Evolutionary conservation across 2,888 invertebrate species (phyloP), one percentile per base, ranked within the genome.

Genomic region (Sinotaia quadrata): DNA sequence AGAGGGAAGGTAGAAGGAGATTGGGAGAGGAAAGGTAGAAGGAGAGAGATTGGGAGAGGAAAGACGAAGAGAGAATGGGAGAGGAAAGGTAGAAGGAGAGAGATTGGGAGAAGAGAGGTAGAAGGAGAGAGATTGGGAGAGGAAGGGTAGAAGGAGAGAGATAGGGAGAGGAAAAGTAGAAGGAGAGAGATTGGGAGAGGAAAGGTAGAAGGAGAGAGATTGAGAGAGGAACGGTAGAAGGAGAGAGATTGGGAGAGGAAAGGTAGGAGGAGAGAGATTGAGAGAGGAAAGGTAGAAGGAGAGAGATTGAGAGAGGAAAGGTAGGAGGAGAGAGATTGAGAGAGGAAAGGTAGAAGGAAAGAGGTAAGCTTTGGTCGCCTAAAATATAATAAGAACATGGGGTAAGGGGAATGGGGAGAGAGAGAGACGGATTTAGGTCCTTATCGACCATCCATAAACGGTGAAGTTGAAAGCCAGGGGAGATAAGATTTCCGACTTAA

Each of bases 391-490:
- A 27, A 60, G 44, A 18, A 60, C 44, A 59, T n/a, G 31, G 37
- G 31, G 27, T 24, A 29, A 60, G 60, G 44, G 37, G 15, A 31
- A 36, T 24, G 21, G 59, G 31, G 59, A 47, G 47, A 44, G 7
- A 60, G 47, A 60, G 60, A 60, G 60, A 41, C 29, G 31, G 47
- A 44, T 27, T 29, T 12, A 63, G 63, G n/a, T n/a, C n/a, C n/a
- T n/a, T n/a, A n/a, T n/a, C n/a, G n/a, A n/a, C n/a, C n/a, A n/a
- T n/a, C n/a, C n/a, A n/a, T n/a, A n/a, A n/a, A n/a, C n/a, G n/a
- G n/a, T n/a, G n/a, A n/a, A n/a, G n/a, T n/a, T n/a, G n/a, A n/a
- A n/a, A n/a, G n/a, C n/a, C n/a, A n/a, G n/a, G n/a, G n/a, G n/a
- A n/a, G n/a, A n/a, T n/a, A n/a, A n/a, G n/a, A n/a, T n/a, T n/a